Evolutionary conservation across 2,797 vertebrate genomes (phyloP), one percentile per base, ranked within the genome.

Genomic region (Crax fasciolata): DNA sequence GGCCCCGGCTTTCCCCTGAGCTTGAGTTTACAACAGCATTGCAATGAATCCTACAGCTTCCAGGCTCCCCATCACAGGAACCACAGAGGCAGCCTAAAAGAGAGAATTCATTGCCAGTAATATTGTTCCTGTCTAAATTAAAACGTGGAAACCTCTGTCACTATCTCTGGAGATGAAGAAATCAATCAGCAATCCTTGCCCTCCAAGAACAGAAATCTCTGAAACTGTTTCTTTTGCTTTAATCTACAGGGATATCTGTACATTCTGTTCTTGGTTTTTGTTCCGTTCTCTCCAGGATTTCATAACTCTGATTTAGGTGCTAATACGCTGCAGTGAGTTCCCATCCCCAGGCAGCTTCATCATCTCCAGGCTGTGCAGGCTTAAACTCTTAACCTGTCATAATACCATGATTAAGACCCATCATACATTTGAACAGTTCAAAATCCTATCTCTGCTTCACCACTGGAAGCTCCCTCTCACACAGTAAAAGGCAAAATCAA

Each of bases 381-480:
- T 94, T 95, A 94, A 92, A 91, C 78, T 27, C 92, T 96, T 93
- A 93, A 93, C 91, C 87, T 90, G 91, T 87, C 87, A 54, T 93
- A 91, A 93, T 73, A 88, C 63, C 16, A 4, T 88, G 89, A 96
- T 91, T 92, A 96, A 96, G 93, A 54, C 30, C 61, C 89, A 79
- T 76, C 95, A 88, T 66, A 84, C 44, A 65, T 94, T 94, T 84
- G 85, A 95, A 44, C 63, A 16, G 55, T 86, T 94, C 7, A 6
- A 89, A 93, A 95, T 14, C 35, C 66, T 70, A 39, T 92, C 51
- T 81, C 66, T 73, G 28, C 73, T 91, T 84, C 73, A 55, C 66
- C 55, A 79, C 73, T 1, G 15, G 68, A 54, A 28, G 11, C 10
- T 46, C 21, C 59, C 54, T 35, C 21, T 71, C 5, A 1, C 39